A percentile compares a stretch with the other conserved stretches of the same genome.
Conservation (phyloP, 2,113 vertebrate genomes). For the Agelaius tricolor region DNA sequence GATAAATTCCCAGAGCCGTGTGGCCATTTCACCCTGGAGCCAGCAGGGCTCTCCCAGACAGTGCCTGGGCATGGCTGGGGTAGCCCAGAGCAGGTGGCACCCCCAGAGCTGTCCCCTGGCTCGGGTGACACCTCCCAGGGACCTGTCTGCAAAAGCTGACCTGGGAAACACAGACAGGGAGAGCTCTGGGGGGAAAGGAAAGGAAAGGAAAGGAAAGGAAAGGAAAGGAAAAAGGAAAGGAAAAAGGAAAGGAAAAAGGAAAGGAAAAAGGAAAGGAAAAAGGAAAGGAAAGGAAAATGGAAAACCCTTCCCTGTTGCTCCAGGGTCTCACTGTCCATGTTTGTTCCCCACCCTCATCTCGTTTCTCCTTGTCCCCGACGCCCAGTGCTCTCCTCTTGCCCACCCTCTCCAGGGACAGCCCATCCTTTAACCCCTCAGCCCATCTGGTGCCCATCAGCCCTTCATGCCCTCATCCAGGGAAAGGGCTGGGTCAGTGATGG, state of each 20-base stretch:
- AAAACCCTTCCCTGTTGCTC: neutral
- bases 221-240: too few species aligned
- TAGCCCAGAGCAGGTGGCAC: neutral
- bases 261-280: too few species aligned
- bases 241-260: too few species aligned
- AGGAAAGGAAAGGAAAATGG: too few species aligned
- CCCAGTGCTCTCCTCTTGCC: neutral
- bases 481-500: neutral
- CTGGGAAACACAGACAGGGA: neutral
- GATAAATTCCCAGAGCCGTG: neutral
- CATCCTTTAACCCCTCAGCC: neutral
- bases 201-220: too few species aligned
- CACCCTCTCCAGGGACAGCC: neutral
- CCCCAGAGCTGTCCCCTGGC: neutral
- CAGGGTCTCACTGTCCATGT: neutral
- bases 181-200: neutral
- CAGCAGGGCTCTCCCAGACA: neutral
- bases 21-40: neutral
- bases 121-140: neutral
- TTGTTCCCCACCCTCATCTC: neutral
- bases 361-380: neutral
- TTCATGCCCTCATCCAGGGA: fast-evolving
- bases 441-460: neutral
- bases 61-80: neutral
- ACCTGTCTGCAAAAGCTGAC: neutral